Evolutionary conservation across 1,140 invertebrate genomes (phyloP), one percentile per base, ranked within the genome.

Genomic region (Bilobella aurantiaca): DNA sequence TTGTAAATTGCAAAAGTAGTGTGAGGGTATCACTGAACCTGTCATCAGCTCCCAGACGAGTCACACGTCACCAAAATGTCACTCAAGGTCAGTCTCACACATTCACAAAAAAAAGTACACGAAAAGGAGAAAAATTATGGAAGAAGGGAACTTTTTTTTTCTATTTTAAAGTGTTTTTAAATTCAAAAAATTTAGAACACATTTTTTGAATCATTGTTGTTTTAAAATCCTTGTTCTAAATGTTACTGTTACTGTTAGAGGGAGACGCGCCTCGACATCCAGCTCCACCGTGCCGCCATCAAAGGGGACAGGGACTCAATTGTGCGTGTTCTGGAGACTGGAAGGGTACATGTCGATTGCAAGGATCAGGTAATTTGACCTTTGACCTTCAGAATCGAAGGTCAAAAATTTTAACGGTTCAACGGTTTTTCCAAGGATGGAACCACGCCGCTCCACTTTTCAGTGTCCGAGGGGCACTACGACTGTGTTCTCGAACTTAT

Each of bases 261-360:
- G 79, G 91, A 93, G 80, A 91, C 91, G 25, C 87, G 88, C 34
- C 88, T 88, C 70, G 91, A 94, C 78, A 87, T 92, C 71, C 87
- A 91, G 79, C 83, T 96, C 72, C 92, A 96, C 79, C 79, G 91
- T 75, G 89, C 91, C 25, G 90, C 91, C 18, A 81, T 92, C 58
- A 84, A 87, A 63, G 93, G 93, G 1, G 88, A 95, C 77, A 80
- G 87, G 34, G 82, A 85, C 34, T 82, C 84, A 53, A 80, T 95
- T 59, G 81, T 83, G 61, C 82, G 84, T 71, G 84, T 93, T n/a
- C 80, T 95, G 62, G 90, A 93, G 76, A 91, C 87, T 56, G 92
- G 91, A 58, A 88, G 90, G 74, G 91, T 96, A 46, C 91, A 94
- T 80, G 90, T 95, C 32, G 92, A 96, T 78, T 94, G 89, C 71